These are phyloP conservation scores for Amphimallon solstitiale DNA, from an alignment of 2,888 invertebrate species.

Conservation along the genomic window DNA sequence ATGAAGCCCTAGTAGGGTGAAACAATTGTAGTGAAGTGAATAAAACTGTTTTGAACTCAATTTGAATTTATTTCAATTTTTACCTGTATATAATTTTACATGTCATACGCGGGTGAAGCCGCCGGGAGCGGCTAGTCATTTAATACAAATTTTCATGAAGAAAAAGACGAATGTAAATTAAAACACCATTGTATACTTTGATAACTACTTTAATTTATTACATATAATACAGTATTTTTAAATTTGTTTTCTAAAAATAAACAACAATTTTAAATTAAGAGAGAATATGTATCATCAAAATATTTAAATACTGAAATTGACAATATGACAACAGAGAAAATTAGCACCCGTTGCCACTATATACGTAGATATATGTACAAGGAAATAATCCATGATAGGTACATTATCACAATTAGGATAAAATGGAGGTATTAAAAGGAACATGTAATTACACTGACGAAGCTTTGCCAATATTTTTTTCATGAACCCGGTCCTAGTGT, in stretches of 20 bases:
- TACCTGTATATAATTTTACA: too few species aligned
- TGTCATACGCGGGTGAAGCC: too few species aligned
- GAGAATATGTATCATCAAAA: constrained; percentile 15
- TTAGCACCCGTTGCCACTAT: constrained; percentile 30
- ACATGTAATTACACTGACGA: constrained; percentile 38
- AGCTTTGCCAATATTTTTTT: constrained; percentile 13
- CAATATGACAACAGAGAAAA: constrained; percentile 33
- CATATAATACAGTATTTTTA: constrained; percentile 39
- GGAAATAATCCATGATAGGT: constrained; percentile 4
- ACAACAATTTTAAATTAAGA: constrained; percentile 33
- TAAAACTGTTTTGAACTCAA: too few species aligned
- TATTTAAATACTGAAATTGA: constrained; percentile 37
- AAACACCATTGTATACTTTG: background rate
- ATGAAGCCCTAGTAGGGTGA: too few species aligned
- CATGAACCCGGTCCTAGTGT: background rate
- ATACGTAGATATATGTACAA: background rate
- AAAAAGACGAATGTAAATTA: background rate
- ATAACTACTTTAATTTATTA: constrained; percentile 32
- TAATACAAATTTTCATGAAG: too few species aligned
- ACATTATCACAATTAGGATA: constrained; percentile 46
- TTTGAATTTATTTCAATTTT: too few species aligned
- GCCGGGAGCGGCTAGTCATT: too few species aligned
- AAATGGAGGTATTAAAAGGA: constrained; percentile 43
- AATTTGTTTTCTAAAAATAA: constrained; percentile 39
- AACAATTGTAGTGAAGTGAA: too few species aligned